Evolutionary conservation across 2,888 invertebrate species (phyloP), one percentile per base, ranked within the genome.

Genomic region (Torymus texanus): DNA sequence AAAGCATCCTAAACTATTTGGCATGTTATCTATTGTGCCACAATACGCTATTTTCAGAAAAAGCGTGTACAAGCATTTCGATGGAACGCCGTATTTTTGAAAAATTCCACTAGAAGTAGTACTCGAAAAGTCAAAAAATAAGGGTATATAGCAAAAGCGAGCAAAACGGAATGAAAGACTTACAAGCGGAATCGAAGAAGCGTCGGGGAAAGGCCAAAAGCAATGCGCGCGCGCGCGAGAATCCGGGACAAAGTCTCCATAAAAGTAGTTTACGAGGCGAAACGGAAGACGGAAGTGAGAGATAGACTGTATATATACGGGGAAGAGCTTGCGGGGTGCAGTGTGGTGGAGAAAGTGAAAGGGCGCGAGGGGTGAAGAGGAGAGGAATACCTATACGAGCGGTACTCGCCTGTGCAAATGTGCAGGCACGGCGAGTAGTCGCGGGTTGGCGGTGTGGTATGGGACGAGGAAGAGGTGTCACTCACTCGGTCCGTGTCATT

Each of bases 401-500:
- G 8, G 41, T 41, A 8, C 41, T 41, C 41, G 41, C 29, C 3
- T 29, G 29, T 5, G 29, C 41, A 2, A 73, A 51, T 4, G 53
- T 18, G 74, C 68, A n/a, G 4, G 56, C 11, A 61, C 59, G 74
- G 71, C n/a, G 50, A 18, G 14, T 12, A 50, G 61, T 18, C 51
- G 18, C 14, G 21, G 55, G 24, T 10, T 55, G 67, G 77, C 70
- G 24, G 2, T 18, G 65, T 0, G 55, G n/a, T 2, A 55, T 82
- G n/a, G 24, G 79, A 79, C 77, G 81, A 83, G 84, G 83, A 86
- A 86, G 86, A 88, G 86, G 85, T 86, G 89, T 89, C 90, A 89
- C 87, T 90, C 89, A 88, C 86, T 89, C 85, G 85, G 85, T 86
- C 84, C 87, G 87, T 88, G 89, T 90, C 90, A 89, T 88, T 90